Conservation (phyloP, 1,140 invertebrate genomes). For the Schlechtendalia chinensis region DNA sequence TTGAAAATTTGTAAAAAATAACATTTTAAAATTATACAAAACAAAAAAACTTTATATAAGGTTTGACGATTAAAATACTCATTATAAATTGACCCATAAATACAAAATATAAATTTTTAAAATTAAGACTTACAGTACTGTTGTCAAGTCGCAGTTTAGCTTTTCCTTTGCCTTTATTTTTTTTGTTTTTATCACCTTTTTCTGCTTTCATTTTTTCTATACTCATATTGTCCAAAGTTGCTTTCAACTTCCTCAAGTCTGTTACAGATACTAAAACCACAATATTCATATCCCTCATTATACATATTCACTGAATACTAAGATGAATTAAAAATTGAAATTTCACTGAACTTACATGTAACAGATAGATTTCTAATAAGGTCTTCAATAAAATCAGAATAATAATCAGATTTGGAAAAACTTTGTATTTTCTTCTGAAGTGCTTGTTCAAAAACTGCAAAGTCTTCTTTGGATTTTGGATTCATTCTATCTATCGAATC, state of each 20-base stretch:
- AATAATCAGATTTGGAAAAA: conserved; percentile 71
- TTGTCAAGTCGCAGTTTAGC: conserved; percentile 74
- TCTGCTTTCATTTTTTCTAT: conserved; percentile 76
- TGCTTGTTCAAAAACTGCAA: conserved; percentile 72
- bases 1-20: too few species aligned
- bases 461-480: conserved; percentile 76
- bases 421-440: conserved; percentile 70
- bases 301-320: not conserved
- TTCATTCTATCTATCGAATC: conserved; percentile 61
- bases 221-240: conserved; percentile 72
- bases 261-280: conserved; percentile 65
- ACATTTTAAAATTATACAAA: too few species aligned
- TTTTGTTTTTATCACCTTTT: conserved; percentile 62
- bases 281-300: conserved; percentile 28
- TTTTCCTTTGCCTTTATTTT: conserved; percentile 68
- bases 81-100: too few species aligned
- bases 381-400: conserved; percentile 73
- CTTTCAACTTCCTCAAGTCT: conserved; percentile 79
- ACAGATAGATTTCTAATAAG: conserved; percentile 75
- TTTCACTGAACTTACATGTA: conserved; percentile 66
- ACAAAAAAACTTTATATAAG: too few species aligned
- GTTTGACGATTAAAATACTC: too few species aligned
- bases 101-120: not conserved
- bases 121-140: conserved; percentile 64
- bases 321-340: conserved; percentile 1